Evolutionary conservation across 2,113 vertebrate genomes (phyloP).

Genomic region (Epinephelus lanceolatus): DNA sequence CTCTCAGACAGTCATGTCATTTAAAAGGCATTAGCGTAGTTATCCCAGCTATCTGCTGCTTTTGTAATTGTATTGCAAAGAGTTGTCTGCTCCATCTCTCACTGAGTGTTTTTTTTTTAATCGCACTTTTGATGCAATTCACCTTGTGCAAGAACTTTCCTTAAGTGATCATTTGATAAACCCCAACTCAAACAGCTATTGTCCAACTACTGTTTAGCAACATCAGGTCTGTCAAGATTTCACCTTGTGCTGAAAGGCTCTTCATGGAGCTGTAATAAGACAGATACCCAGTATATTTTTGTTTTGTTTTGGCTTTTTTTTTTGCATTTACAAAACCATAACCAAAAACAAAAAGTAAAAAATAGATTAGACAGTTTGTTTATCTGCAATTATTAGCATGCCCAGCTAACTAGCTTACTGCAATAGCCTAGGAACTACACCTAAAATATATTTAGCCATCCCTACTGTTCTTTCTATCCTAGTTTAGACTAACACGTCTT

Average conservation of each 20-base stretch:
- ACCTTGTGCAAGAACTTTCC: background rate
- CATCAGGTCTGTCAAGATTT: background rate
- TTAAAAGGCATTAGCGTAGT: background rate
- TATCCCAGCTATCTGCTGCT: background rate
- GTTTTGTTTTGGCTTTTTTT: background rate
- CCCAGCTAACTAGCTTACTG: no score
- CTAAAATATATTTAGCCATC: no score
- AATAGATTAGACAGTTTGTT: no score
- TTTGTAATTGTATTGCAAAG: background rate
- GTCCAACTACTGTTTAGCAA: background rate
- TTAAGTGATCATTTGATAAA: background rate
- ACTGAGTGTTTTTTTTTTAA: no score
- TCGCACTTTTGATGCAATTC: background rate
- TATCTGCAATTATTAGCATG: no score
- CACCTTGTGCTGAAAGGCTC: no score
- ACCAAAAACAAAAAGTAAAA: background rate
- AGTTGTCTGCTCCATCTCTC: no score
- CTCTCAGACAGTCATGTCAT: slow-evolving; percentile 4
- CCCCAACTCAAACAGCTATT: background rate
- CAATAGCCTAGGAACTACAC: no score
- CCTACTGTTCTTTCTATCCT: no score
- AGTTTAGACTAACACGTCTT: no score
- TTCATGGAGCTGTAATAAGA: background rate
- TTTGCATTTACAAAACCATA: background rate
- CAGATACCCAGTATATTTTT: no score